Evolutionary conservation across 2,797 vertebrate genomes (phyloP).

Genomic region (Syngnathus rostellatus): DNA sequence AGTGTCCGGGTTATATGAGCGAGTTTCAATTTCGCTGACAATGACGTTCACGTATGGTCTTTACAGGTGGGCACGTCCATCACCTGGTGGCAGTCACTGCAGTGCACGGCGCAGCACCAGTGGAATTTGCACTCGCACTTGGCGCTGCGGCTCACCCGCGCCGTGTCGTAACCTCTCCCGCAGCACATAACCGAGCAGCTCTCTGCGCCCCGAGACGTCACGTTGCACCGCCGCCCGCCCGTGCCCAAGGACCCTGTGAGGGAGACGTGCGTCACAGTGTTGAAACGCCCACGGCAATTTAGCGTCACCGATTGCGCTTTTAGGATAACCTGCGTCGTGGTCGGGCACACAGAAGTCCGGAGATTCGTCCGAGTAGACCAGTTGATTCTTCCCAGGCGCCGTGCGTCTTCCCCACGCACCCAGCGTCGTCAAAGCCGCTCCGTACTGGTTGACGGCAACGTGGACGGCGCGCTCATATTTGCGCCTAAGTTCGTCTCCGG

Average conservation of each 20-base stretch:
- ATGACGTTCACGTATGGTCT: conserved; percentile 62
- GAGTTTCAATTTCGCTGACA: background rate
- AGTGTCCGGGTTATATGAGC: too few species aligned
- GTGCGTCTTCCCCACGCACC: background rate
- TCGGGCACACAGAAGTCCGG: conserved; percentile 94
- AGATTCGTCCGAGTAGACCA: conserved; percentile 92
- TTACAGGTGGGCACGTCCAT: conserved; percentile 92
- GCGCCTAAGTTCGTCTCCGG: conserved; percentile 84
- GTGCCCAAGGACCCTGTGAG: conserved; percentile 82
- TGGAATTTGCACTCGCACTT: conserved; percentile 97
- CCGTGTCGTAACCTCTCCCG: conserved; percentile 88
- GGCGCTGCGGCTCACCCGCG: conserved; percentile 76
- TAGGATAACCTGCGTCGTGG: conserved; percentile 75
- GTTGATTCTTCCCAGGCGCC: conserved; percentile 85
- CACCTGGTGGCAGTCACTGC: conserved; percentile 86
- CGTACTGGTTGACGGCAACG: conserved; percentile 93
- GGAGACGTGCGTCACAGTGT: background rate
- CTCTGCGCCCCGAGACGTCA: conserved; percentile 80
- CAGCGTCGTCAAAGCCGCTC: conserved; percentile 56
- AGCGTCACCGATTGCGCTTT: background rate
- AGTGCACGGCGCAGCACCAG: conserved; percentile 91
- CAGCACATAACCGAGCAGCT: conserved; percentile 97
- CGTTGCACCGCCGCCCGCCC: conserved; percentile 81
- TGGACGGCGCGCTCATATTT: conserved; percentile 87
- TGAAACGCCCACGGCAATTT: background rate